A percentile compares a stretch with the other conserved stretches of the same genome.
phyloP scores from a whole-genome alignment of 2,888 invertebrate species.

The Torymus aiolomorphi region DNA sequence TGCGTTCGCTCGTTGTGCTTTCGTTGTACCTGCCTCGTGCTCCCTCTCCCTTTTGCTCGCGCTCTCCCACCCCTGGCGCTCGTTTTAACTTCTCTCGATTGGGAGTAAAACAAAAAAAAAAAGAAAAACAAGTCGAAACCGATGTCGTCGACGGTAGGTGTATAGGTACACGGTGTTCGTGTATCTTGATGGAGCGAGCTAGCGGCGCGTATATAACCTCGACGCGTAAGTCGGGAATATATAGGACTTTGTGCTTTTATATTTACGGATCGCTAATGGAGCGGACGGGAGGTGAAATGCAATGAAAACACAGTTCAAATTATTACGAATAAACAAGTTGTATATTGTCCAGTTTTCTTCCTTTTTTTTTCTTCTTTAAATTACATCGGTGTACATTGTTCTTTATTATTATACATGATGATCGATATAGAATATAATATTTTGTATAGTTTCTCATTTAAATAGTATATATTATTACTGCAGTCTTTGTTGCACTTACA shows the following conservation, averaged over 20 bases:
- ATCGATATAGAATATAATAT: slow-evolving; percentile 1
- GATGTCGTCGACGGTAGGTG: too few relatives aligned
- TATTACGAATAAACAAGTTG: slow-evolving; percentile 51
- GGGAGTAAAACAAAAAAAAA: not conserved
- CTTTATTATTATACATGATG: slow-evolving; percentile 30
- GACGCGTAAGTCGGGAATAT: too few relatives aligned
- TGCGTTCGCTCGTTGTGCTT: slow-evolving; percentile 13
- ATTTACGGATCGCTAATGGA: not conserved
- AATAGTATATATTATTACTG: slow-evolving; percentile 15
- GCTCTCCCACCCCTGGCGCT: not conserved
- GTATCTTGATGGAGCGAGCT: too few relatives aligned
- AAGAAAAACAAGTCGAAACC: too few relatives aligned
- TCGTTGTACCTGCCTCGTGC: not conserved
- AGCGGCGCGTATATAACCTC: too few relatives aligned
- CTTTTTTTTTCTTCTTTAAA: slow-evolving; percentile 5
- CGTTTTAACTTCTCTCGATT: not conserved
- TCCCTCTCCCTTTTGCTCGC: too few relatives aligned
- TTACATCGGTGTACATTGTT: slow-evolving; percentile 41
- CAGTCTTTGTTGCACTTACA: slow-evolving; percentile 18
- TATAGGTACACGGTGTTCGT: too few relatives aligned
- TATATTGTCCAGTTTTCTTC: slow-evolving; percentile 40
- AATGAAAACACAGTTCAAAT: slow-evolving; percentile 6
- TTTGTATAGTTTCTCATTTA: too few relatives aligned
- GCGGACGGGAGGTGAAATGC: slow-evolving; percentile 7
- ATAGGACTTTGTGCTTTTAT: too few relatives aligned